Evolutionary conservation across 2,797 vertebrate genomes (phyloP).

Genomic region (Poeciliopsis paucimaculata): DNA sequence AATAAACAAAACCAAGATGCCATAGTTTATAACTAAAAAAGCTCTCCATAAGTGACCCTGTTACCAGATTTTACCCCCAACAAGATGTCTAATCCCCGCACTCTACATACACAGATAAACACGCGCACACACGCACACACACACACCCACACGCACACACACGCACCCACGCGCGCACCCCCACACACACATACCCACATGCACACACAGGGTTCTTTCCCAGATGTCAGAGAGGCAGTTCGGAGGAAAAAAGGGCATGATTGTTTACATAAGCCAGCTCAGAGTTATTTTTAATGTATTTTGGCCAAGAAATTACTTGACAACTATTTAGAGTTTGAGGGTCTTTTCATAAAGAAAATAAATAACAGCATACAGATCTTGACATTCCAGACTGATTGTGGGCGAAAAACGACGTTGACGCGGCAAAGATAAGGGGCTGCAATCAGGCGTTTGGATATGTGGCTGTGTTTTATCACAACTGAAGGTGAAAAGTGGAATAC

Average conservation of each 20-base stretch:
- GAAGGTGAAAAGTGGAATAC: background rate
- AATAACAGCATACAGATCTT: conserved; percentile 42
- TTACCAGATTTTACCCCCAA: background rate
- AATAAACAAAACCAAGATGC: background rate
- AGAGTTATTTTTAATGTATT: conserved; percentile 77
- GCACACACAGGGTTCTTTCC: conserved; percentile 58
- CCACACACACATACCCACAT: conserved; percentile 30
- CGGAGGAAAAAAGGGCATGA: conserved; percentile 53
- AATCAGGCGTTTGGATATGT: conserved; percentile 20
- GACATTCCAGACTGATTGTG: conserved; percentile 35
- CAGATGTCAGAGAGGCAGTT: conserved; percentile 65
- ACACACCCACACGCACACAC: conserved; percentile 13
- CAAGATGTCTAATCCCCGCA: background rate
- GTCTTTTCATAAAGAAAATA: conserved; percentile 66
- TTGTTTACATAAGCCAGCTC: conserved; percentile 76
- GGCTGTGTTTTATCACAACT: background rate
- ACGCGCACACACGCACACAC: conserved; percentile 12
- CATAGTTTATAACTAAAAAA: background rate
- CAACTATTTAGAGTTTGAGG: conserved; percentile 53
- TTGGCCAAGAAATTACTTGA: conserved; percentile 52
- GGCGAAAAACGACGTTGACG: conserved; percentile 39
- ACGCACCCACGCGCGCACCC: conserved; percentile 19
- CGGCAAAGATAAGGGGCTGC: conserved; percentile 9
- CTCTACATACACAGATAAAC: conserved; percentile 5
- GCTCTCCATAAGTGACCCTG: background rate